Evolutionary conservation across 2,113 vertebrate species (phyloP).

Genomic region (Sorex fumeus): DNA sequence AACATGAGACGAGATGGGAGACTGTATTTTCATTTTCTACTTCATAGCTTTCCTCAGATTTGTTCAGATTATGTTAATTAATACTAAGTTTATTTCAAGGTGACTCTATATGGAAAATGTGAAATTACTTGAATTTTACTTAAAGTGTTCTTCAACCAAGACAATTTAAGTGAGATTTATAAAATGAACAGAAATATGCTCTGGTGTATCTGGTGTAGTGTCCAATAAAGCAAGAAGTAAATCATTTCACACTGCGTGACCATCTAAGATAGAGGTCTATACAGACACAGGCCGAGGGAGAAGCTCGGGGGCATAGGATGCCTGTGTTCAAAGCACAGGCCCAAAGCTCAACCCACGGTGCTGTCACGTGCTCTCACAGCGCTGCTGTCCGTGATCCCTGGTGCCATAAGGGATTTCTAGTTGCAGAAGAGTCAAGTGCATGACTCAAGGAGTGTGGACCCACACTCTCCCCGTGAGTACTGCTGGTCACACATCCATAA

Average conservation of each 20-base stretch:
- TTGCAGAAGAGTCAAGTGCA: no score
- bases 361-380: no score
- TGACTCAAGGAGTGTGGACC: no score
- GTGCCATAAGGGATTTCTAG: no score
- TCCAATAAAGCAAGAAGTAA: background rate
- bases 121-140: conserved; percentile 51
- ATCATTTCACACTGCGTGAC: background rate
- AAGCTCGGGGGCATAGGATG: no score
- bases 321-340: no score
- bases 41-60: conserved; percentile 12
- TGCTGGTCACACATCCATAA: no score
- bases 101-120: conserved; percentile 44
- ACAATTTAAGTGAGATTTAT: conserved; percentile 27
- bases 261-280: background rate
- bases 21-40: background rate
- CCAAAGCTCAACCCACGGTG: no score
- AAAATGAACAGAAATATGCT: background rate
- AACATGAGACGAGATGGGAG: background rate
- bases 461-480: no score
- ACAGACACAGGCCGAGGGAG: background rate
- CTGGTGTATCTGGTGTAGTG: background rate
- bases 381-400: no score
- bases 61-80: background rate
- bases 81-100: conserved; percentile 35
- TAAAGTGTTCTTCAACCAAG: conserved; percentile 47